A percentile compares a stretch with the other conserved stretches of the same genome.
Evolutionary conservation across 2,888 invertebrate species (phyloP).

Genomic region (Scrobipalpa atriplicella): DNA sequence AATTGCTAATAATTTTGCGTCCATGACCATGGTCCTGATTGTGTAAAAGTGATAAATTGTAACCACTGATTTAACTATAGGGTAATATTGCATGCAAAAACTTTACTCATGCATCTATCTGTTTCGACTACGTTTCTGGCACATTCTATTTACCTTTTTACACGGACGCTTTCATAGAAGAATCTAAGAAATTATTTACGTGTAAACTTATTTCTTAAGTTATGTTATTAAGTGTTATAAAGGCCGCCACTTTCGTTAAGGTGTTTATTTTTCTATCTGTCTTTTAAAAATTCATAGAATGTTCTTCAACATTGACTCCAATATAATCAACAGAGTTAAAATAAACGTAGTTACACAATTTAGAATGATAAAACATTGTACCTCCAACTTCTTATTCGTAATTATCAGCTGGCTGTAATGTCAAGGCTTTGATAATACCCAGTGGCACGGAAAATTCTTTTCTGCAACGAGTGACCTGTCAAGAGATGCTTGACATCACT

Average conservation of each 20-base stretch:
- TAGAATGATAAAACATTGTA: no score
- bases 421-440: constrained; percentile 45
- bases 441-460: constrained; percentile 54
- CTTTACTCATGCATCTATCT: constrained; percentile 58
- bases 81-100: constrained; percentile 57
- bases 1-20: constrained; percentile 45
- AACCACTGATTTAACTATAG: constrained; percentile 44
- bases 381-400: no score
- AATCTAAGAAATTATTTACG: constrained; percentile 50
- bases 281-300: no score
- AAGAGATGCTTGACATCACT: constrained; percentile 70
- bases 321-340: no score
- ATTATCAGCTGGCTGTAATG: constrained; percentile 26
- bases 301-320: no score
- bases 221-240: constrained; percentile 27
- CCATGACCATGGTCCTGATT: constrained; percentile 45
- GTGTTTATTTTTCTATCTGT: no score
- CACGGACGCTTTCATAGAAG: constrained; percentile 53
- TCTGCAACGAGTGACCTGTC: constrained; percentile 65
- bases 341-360: no score
- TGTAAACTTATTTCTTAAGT: constrained; percentile 31
- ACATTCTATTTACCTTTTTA: constrained; percentile 53
- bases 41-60: constrained; percentile 44
- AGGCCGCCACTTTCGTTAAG: constrained; percentile 44
- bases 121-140: constrained; percentile 49